phyloP scores from a whole-genome alignment of 2,888 invertebrate genomes.

The Fragum fragum region DNA sequence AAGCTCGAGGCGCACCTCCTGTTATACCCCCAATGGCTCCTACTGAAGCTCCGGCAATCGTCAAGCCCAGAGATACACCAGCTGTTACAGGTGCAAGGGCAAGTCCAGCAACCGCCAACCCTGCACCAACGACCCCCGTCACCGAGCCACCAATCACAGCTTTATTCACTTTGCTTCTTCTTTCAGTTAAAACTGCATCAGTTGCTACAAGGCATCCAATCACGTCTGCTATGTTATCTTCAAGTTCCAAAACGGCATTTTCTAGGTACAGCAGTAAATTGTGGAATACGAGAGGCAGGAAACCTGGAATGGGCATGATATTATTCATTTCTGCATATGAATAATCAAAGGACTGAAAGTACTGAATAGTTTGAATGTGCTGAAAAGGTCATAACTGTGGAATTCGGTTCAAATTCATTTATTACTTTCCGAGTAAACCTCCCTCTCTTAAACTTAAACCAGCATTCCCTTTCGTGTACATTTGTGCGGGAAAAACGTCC shows the following conservation, averaged over 20 bases:
- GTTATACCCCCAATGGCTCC: conserved; percentile 22
- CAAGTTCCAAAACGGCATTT: neutral
- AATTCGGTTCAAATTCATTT: too few species aligned
- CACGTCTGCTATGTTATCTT: neutral
- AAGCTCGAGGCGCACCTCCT: conserved; percentile 15
- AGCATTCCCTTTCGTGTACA: too few species aligned
- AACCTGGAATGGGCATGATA: conserved; percentile 5
- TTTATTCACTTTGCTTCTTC: conserved; percentile 22
- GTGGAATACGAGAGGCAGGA: neutral
- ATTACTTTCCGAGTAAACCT: too few species aligned
- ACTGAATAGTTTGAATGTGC: too few species aligned
- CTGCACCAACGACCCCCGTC: conserved; percentile 31
- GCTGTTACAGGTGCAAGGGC: conserved; percentile 33
- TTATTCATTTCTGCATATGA: too few species aligned
- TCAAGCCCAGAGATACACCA: conserved; percentile 32
- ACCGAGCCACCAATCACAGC: conserved; percentile 30
- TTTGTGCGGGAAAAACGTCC: too few species aligned
- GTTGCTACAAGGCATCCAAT: neutral
- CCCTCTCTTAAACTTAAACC: too few species aligned
- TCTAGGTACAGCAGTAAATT: neutral
- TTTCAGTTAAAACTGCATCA: neutral
- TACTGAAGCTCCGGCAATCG: conserved; percentile 34
- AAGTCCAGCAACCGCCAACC: conserved; percentile 31
- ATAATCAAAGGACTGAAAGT: too few species aligned
- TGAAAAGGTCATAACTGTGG: too few species aligned